These are phyloP conservation scores for Diplosoma virens DNA, from an alignment of 23 tunicate genomes.

Conservation along the genomic window DNA sequence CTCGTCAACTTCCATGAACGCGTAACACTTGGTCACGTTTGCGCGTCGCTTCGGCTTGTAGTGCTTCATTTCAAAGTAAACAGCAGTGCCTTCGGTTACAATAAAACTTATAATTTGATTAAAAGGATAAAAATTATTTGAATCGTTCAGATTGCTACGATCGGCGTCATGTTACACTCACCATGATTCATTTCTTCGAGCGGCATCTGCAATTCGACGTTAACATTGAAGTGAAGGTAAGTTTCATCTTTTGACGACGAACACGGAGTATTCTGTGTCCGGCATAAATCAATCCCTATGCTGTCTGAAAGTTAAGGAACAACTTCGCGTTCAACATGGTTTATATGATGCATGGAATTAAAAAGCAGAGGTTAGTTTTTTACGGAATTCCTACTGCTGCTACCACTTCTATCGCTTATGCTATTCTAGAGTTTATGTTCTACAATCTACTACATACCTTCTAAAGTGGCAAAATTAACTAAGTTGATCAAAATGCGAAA, in stretches of 20 bases:
- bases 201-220: constrained; percentile 73
- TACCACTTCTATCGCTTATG: too few species aligned
- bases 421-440: too few species aligned
- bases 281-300: constrained; percentile 68
- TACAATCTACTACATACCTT: too few species aligned
- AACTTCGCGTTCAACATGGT: too few species aligned
- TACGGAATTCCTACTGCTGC: too few species aligned
- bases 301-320: constrained; percentile 12
- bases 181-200: constrained; percentile 65
- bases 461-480: too few species aligned
- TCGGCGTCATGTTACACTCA: too few species aligned
- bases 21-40: constrained; percentile 66
- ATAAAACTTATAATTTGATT: background rate
- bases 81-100: constrained; percentile 45
- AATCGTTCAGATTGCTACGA: too few species aligned
- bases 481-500: too few species aligned
- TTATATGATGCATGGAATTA: too few species aligned
- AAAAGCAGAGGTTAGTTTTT: too few species aligned
- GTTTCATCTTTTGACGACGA: constrained; percentile 48
- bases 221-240: constrained; percentile 43
- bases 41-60: constrained; percentile 62
- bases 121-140: too few species aligned
- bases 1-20: constrained; percentile 94
- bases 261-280: constrained; percentile 61
- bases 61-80: constrained; percentile 64